Evolutionary conservation across 2,888 invertebrate genomes (phyloP), one percentile per base, ranked within the genome.

Genomic region (Laspeyria flexula): DNA sequence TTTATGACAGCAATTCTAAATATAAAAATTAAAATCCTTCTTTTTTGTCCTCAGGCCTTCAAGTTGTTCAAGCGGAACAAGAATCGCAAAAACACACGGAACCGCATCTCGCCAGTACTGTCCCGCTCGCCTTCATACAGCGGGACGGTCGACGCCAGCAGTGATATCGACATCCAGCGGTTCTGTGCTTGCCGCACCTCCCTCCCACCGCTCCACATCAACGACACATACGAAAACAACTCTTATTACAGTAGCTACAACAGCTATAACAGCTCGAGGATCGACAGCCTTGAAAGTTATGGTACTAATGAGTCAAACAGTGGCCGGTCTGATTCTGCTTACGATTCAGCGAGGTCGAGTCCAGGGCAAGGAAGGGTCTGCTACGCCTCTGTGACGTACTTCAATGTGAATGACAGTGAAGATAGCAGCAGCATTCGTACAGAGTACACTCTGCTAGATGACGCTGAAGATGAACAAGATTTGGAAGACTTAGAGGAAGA

Each of bases 351-450:
- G 0, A 67, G 88, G 1, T 86, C 88, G 61, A 90, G 86, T 40
- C 91, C 91, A 0, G 78, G 82, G 0, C 67, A 81, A 15, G 66
- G 75, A 0, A 65, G 85, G 4, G 84, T 88, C 0, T 88, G 87
- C 69, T 90, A 90, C 60, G 90, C 90, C 1, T 88, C 91, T 0
- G 90, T 90, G 9, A 87, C 90, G 0, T 91, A 91, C 60, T 89
- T 89, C 71, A 90, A 90, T 47, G 87, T 89, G 0, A 89, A 88
- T 37, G 91, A 90, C 60, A 89, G 90, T 29, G 90, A 90, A 31
- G 92, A 92, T 45, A 89, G 86, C 61, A 86, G 88, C 77, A 91
- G 91, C 65, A 87, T 92, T 61, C 78, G 85, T 27, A 92, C 92
- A 0, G 92, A 92, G 56, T 90, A 87, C 65, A 92, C 92, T 0